Evolutionary conservation across 2,888 invertebrate species (phyloP), one percentile per base, ranked within the genome.

Genomic region (Drosophila mulleri): DNA sequence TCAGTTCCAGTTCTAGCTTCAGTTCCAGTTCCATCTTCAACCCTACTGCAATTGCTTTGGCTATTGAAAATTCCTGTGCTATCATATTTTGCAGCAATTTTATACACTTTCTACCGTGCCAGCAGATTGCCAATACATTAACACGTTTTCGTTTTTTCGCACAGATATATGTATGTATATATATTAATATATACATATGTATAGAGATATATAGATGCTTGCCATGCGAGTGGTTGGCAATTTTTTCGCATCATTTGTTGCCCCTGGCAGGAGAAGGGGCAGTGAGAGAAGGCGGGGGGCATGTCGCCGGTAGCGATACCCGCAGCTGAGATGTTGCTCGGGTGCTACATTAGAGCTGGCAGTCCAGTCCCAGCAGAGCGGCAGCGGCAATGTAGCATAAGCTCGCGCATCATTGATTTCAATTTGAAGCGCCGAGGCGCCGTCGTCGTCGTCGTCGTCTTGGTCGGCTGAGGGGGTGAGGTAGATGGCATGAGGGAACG

Each of bases 321-420:
- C 81, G 81, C 66, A 72, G 69, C 72, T 77, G 62, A 60, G 67
- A 69, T 70, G 68, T 63, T 37, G 23, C 50, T 62, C 65, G 32
- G 52, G 14, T 45, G 45, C 53, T 67, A 78, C 78, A 78, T 81
- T 76, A 80, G 80, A 76, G 77, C 80, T 66, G 44, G 47, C 58
- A 58, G 80, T 52, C 44, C 53, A 50, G 50, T 32, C 32, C 35
- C 50, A 35, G 35, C 29, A 11, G 32, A 18, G 45, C 66, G 65
- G 74, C 58, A 57, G 57, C 57, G 72, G 86, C 79, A 82, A 74
- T 76, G 86, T 82, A 88, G 80, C 83, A 89, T 83, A 87, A 85
- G 78, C 91, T 88, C 78, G 88, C 91, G 88, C 91, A 86, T 89
- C 91, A 91, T 91, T 91, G 91, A 91, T 83, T 91, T 89, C 87